phyloP scores from a whole-genome alignment of 2,113 vertebrate species.

The Podarcis muralis region DNA sequence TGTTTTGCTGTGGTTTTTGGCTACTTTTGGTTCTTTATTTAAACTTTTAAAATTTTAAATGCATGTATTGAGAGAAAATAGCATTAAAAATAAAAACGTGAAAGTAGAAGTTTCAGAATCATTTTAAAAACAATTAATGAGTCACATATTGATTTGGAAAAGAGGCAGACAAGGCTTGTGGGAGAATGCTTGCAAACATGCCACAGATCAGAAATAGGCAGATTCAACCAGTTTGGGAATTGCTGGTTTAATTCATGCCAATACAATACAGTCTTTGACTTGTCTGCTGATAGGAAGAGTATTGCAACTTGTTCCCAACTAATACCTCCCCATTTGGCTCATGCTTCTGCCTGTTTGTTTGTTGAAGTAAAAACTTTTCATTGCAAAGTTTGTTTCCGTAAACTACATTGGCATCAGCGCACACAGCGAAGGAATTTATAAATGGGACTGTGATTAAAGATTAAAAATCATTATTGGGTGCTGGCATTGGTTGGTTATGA shows the following conservation, averaged over 20 bases:
- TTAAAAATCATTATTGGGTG: slow-evolving; percentile 31
- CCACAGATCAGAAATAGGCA: not conserved
- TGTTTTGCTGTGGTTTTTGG: not conserved
- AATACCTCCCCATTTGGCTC: not conserved
- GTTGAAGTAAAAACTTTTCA: slow-evolving; percentile 35
- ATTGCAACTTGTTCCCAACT: not conserved
- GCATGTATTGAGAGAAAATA: not conserved
- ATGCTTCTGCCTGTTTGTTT: slow-evolving; percentile 12
- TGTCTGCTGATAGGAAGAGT: not conserved
- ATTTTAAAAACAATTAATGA: too few relatives aligned
- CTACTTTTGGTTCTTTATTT: too few relatives aligned
- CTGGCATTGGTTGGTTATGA: slow-evolving; percentile 56
- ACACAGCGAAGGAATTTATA: slow-evolving; percentile 50
- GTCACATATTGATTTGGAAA: not conserved
- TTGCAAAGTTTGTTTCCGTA: slow-evolving; percentile 29
- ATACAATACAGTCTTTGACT: not conserved
- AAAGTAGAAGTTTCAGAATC: too few relatives aligned
- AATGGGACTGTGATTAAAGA: slow-evolving; percentile 53
- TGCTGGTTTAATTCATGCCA: not conserved
- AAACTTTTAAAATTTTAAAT: not conserved
- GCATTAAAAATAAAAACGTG: not conserved
- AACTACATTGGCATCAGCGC: slow-evolving; percentile 46
- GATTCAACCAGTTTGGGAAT: not conserved
- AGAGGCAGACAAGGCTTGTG: too few relatives aligned
- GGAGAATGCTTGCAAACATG: not conserved